Evolutionary conservation across 2,888 invertebrate species (phyloP).

Genomic region (Ceramica pisi): DNA sequence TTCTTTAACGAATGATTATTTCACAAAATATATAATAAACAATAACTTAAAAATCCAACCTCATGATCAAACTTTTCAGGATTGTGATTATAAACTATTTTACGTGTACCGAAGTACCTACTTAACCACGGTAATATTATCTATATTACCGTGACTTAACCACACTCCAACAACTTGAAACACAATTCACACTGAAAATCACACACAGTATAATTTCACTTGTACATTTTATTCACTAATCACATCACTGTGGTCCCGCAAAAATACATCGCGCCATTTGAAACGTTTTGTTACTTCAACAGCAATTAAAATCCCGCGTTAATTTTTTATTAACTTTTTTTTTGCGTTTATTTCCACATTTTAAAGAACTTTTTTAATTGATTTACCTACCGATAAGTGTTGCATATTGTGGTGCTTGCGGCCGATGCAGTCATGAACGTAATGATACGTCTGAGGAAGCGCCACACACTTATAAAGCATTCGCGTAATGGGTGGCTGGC

Average conservation of each 20-base stretch:
- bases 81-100: neutral
- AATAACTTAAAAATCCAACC: too few relatives aligned
- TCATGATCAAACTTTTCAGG: too few relatives aligned
- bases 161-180: slow-evolving; percentile 31
- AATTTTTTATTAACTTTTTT: neutral
- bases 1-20: too few relatives aligned
- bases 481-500: slow-evolving; percentile 81
- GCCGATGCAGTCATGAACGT: slow-evolving; percentile 83
- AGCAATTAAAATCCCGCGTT: neutral
- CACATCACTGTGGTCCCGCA: slow-evolving; percentile 36
- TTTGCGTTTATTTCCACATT: slow-evolving; percentile 48
- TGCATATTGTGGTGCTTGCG: slow-evolving; percentile 85
- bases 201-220: slow-evolving; percentile 18
- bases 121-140: too few relatives aligned
- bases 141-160: too few relatives aligned
- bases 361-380: slow-evolving; percentile 59
- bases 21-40: too few relatives aligned
- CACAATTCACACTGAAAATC: slow-evolving; percentile 20
- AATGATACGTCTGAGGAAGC: slow-evolving; percentile 84
- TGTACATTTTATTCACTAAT: slow-evolving; percentile 22
- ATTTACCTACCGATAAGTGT: slow-evolving; percentile 88
- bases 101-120: slow-evolving; percentile 21
- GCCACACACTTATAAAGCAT: slow-evolving; percentile 87
- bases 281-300: slow-evolving; percentile 33
- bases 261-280: slow-evolving; percentile 26